Base-by-base conservation (phyloP, 2,113 vertebrate genomes). In the Smithornis capensis region DNA sequence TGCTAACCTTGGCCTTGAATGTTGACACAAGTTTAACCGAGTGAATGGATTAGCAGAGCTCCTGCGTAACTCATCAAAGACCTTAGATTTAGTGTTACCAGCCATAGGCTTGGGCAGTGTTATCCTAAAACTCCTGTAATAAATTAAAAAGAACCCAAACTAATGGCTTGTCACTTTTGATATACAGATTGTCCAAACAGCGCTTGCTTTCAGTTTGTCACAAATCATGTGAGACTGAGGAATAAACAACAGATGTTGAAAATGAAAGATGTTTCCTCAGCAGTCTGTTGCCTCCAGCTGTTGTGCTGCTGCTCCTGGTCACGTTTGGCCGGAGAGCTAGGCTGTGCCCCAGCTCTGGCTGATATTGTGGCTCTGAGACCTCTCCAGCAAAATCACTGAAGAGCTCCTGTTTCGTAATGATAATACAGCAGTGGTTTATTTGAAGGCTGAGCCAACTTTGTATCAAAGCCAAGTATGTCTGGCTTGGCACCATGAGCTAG, bases 381-480 rank as follows among this genome's bases (percentile, higher is more conserved):
- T 83, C 91, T 93, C 63, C 25, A 31, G 84, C 4, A 3, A 44
- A 83, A 78, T 88, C 89, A 23, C 87, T 71, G 65, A 49, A 88
- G 76, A 95, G 91, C 95, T 96, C 87, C 89, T 75, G 91, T 96
- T 96, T 50, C 65, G 5, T 90, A 82, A 75, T 0, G 76, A 64
- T 90, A 68, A 45, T 84, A 45, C 81, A 50, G 92, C 92, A 88
- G 69, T 80, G 95, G 35, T 88, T 95, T 91, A 81, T 95, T 96
- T 95, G 92, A 96, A 93, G 87, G 93, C 87, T 94, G 87, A 89
- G 89, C 92, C 92, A 95, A 23, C 25, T 42, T 37, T 60, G 88
- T 94, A 68, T 83, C 88, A 65, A 89, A 95, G 95, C 96, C 96
- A 97, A 96, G 5, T 86, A 81, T 78, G 91, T 94, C 85, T 94